A percentile compares a stretch with the other conserved stretches of the same genome.
Conservation (phyloP, 92 coral and sea anemone genomes). For the Palythoa heliodiscus region DNA sequence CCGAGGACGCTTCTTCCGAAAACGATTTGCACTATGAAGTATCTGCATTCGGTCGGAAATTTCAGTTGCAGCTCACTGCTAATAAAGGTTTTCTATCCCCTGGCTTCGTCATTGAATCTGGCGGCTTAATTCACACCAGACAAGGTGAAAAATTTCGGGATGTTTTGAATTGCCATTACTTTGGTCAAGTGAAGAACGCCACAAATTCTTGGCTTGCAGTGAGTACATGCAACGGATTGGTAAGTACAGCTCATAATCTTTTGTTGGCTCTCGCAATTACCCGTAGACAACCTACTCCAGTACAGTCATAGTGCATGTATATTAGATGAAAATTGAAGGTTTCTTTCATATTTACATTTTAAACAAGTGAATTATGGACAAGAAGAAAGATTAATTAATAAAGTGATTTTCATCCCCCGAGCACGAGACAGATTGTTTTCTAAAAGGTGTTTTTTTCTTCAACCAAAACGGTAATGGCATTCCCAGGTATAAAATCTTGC, state of each 20-base stretch:
- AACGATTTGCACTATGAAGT: conserved; percentile 66
- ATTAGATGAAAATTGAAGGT: conserved; percentile 13
- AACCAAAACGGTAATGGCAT: not conserved
- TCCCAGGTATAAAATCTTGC: not conserved
- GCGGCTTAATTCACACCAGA: conserved; percentile 43
- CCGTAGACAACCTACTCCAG: conserved; percentile 14
- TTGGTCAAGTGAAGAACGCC: conserved; percentile 76
- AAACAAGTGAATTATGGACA: conserved; percentile 1
- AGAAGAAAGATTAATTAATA: conserved; percentile 16
- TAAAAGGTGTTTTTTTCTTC: conserved; percentile 10
- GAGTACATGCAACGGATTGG: conserved; percentile 91
- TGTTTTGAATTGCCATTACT: conserved; percentile 71
- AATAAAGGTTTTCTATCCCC: conserved; percentile 67
- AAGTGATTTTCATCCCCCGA: not conserved
- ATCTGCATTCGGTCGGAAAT: conserved; percentile 68
- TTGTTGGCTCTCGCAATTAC: not conserved
- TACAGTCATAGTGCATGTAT: not conserved
- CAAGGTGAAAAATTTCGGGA: conserved; percentile 46
- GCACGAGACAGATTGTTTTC: conserved; percentile 29
- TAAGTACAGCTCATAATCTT: conserved; percentile 42
- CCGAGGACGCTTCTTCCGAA: conserved; percentile 23
- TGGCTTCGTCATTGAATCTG: conserved; percentile 68
- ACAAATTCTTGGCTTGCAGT: conserved; percentile 74
- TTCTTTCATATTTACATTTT: conserved; percentile 21
- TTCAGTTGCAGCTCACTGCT: conserved; percentile 69